Conservation (phyloP, 2,888 invertebrate genomes). For the Synergus umbraculus region DNA sequence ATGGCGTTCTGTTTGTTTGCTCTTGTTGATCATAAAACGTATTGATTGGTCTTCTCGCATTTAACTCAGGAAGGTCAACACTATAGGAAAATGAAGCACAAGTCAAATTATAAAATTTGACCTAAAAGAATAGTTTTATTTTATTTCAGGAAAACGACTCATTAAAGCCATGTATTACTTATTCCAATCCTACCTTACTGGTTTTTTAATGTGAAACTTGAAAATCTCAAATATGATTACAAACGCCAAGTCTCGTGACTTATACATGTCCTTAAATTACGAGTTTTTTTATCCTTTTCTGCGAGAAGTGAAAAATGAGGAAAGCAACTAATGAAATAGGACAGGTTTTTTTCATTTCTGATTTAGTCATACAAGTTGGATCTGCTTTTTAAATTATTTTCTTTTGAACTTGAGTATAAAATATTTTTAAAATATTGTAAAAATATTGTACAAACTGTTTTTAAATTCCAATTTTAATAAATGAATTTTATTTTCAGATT, state of each 20-base stretch:
- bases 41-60: conserved; percentile 22
- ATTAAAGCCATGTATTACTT: too few relatives aligned
- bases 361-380: neutral
- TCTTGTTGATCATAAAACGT: conserved; percentile 27
- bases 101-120: conserved; percentile 14
- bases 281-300: neutral
- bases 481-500: conserved; percentile 54
- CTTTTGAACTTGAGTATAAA: neutral
- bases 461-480: neutral
- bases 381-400: neutral
- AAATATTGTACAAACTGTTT: neutral
- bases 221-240: too few relatives aligned
- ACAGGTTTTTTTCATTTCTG: neutral
- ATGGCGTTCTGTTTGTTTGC: conserved; percentile 13
- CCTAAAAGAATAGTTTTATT: neutral
- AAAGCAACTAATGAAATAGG: neutral
- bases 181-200: too few relatives aligned
- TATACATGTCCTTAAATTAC: neutral
- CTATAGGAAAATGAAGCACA: conserved; percentile 14
- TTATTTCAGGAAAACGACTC: neutral
- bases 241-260: too few relatives aligned
- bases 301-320: neutral
- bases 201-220: too few relatives aligned
- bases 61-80: conserved; percentile 29
- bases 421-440: neutral